Evolutionary conservation across 1,140 invertebrate genomes (phyloP), one percentile per base, ranked within the genome.

Genomic region (Drosophila biarmipes): DNA sequence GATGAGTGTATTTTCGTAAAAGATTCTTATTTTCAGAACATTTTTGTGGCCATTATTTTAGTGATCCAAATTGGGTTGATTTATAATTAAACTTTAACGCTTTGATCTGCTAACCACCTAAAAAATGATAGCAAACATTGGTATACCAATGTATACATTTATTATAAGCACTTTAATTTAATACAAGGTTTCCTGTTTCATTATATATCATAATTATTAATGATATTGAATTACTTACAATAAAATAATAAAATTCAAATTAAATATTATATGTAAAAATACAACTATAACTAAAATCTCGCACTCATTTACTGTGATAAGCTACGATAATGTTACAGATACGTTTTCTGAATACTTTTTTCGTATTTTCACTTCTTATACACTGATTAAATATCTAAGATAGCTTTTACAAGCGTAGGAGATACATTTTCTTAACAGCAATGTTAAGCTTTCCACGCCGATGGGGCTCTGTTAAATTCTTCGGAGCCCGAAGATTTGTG

Each of bases 351-450:
- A 24, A 24, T 24, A 24, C 1, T 3, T 4, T 24, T 24, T 24
- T 24, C 24, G 0, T 24, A 24, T 24, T 43, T 6, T 8, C 29
- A 46, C n/a, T 6, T 4, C n/a, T 21, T 17, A 40, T 40, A 0
- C 11, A 8, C 15, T 61, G 34, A 61, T 61, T 57, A 29, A 38
- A 38, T 61, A 38, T 24, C 58, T 29, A 11, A 61, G 35, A 56
- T 38, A 29, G 1, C 14, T 8, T 6, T 17, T 14, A n/a, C 17
- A 0, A 31, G 29, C 27, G 10, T 51, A 38, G 52, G 46, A 57
- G 15, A 21, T 12, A 35, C 8, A 10, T 14, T 29, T 29, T 24
- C 11, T 48, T 64, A 78, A 68, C 76, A 79, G 52, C 10, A n/a
- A 29, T 71, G 54, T 46, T 43, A 27, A 1, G 34, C 24, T 38